These are phyloP conservation scores for Xerus rutilus DNA, from an alignment of 2,797 vertebrate genomes.

Conservation along the genomic window DNA sequence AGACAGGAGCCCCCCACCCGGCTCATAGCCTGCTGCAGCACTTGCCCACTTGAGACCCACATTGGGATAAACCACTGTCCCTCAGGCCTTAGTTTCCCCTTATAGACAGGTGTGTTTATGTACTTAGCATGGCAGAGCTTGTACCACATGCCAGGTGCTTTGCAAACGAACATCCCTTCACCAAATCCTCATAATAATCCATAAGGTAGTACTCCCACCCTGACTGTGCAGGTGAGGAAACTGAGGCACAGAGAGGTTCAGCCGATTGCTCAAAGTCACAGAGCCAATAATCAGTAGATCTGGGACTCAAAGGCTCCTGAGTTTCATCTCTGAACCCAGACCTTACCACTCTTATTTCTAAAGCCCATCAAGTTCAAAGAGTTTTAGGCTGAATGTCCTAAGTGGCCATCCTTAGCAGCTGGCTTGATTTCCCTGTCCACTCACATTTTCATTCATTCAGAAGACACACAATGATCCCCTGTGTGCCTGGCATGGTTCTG, in stretches of 20 bases:
- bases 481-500: accelerated
- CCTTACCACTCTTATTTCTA: neutral
- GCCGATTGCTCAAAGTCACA: neutral
- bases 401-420: neutral
- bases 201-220: accelerated
- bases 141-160: no score
- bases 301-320: neutral
- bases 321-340: neutral
- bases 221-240: neutral
- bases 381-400: no score
- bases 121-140: neutral
- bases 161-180: neutral
- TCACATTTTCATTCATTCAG: no score
- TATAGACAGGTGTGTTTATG: neutral
- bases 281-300: neutral
- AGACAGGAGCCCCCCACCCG: neutral
- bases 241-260: neutral
- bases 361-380: neutral
- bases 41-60: accelerated
- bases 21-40: neutral
- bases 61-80: neutral
- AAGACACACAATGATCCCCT: neutral
- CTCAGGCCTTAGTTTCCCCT: neutral
- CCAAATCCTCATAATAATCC: neutral
- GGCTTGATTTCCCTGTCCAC: neutral